phyloP scores from a whole-genome alignment of 1,140 invertebrate species.

The Pseudachorutes palmiensis region DNA sequence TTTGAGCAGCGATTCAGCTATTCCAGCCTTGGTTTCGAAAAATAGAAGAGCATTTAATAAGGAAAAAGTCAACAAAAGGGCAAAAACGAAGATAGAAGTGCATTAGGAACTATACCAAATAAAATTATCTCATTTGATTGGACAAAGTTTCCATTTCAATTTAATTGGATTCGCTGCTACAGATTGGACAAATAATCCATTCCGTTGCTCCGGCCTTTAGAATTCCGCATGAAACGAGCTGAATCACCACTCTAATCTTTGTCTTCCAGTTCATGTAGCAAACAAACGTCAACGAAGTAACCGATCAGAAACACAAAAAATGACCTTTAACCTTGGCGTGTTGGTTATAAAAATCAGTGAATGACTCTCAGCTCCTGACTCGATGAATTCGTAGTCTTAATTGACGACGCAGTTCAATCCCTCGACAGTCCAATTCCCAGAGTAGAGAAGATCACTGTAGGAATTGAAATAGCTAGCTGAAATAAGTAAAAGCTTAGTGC shows the following conservation, averaged over 20 bases:
- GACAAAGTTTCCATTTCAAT: slow-evolving; percentile 10
- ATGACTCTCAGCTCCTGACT: no score
- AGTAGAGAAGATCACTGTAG: no score
- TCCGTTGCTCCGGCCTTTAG: no score
- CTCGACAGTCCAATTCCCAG: no score
- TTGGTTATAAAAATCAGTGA: neutral
- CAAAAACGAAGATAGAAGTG: neutral
- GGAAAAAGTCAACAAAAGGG: slow-evolving; percentile 6
- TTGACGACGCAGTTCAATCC: no score
- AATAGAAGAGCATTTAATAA: no score
- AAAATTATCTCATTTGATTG: slow-evolving; percentile 10
- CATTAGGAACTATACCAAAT: neutral
- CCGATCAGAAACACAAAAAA: neutral
- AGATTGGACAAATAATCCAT: neutral
- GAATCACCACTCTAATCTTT: neutral
- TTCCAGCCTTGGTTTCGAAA: no score
- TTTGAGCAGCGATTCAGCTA: no score
- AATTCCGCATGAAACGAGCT: no score
- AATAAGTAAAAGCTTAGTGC: no score
- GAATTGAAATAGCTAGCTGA: no score
- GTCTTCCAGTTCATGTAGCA: neutral
- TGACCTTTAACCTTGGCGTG: neutral
- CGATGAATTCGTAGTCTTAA: no score
- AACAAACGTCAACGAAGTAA: neutral
- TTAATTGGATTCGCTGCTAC: neutral